Evolutionary conservation across 2,113 vertebrate genomes (phyloP).

Genomic region (Phaetusa simplex): DNA sequence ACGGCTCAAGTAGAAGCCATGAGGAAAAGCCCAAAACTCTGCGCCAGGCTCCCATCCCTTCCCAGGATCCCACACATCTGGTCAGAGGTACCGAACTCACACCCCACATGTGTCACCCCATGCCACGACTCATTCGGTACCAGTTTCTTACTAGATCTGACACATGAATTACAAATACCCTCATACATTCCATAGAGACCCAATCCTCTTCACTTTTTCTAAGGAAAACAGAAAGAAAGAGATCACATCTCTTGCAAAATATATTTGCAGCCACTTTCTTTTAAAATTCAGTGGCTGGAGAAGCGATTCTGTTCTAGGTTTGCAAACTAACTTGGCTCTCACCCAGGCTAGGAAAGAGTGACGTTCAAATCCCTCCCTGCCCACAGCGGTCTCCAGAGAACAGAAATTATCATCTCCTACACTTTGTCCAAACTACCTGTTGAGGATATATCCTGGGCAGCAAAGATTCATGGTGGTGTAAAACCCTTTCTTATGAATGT

Average conservation of each 20-base stretch:
- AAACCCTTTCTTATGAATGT: not conserved
- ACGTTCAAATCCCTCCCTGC: not conserved
- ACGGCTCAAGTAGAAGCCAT: not conserved
- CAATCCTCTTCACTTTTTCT: not conserved
- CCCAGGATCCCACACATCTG: not conserved
- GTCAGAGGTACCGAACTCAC: not conserved
- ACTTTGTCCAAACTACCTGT: not conserved
- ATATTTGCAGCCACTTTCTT: not conserved
- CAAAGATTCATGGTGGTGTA: not conserved
- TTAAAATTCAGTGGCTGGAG: not conserved
- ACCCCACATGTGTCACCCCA: fast-evolving
- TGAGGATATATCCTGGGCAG: not conserved
- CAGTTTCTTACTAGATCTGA: not conserved
- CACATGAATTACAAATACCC: not conserved
- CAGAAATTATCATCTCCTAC: not conserved
- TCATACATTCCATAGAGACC: not conserved
- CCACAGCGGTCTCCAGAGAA: not conserved
- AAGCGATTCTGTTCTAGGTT: not conserved
- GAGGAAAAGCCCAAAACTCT: not conserved
- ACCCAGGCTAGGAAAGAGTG: not conserved
- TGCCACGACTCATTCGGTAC: not conserved
- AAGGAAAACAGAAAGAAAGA: not conserved
- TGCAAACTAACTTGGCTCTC: not conserved
- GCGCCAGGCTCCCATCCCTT: not conserved
- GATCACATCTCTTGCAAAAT: not conserved